A percentile compares a stretch with the other conserved stretches of the same genome.
These are phyloP conservation scores for Notoglanidium macrostoma DNA, from an alignment of 2,797 vertebrate species.

Conservation along the genomic window DNA sequence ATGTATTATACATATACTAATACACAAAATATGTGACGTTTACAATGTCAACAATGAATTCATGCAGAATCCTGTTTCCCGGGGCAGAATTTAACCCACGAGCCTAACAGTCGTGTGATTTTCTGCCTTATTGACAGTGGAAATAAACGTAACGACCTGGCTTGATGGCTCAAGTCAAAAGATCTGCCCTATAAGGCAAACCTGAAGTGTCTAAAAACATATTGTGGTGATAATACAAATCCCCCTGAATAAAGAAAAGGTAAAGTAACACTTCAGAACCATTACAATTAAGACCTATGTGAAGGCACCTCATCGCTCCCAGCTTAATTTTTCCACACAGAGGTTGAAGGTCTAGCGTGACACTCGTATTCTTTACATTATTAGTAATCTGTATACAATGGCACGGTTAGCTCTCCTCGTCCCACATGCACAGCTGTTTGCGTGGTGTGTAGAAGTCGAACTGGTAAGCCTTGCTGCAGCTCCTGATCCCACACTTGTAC, in stretches of 20 bases:
- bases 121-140: slow-evolving; percentile 19
- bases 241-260: neutral
- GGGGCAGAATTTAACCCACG: slow-evolving; percentile 4
- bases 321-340: neutral
- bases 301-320: neutral
- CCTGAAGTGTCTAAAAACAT: neutral
- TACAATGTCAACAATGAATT: neutral
- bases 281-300: neutral
- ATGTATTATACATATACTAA: no score
- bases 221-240: neutral
- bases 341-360: neutral
- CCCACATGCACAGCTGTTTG: slow-evolving; percentile 83
- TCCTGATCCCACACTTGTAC: slow-evolving; percentile 86
- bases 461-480: slow-evolving; percentile 83
- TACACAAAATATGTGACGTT: neutral
- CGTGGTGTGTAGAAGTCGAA: slow-evolving; percentile 79
- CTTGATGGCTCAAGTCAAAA: neutral
- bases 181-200: slow-evolving; percentile 1
- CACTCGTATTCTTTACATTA: neutral
- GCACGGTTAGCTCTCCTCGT: slow-evolving; percentile 73
- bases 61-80: neutral
- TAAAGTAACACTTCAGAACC: neutral
- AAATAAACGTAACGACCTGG: neutral
- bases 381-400: neutral
- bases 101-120: slow-evolving; percentile 3